These are phyloP conservation scores for Beris chalybata DNA, from an alignment of 2,888 invertebrate genomes.

Conservation along the genomic window DNA sequence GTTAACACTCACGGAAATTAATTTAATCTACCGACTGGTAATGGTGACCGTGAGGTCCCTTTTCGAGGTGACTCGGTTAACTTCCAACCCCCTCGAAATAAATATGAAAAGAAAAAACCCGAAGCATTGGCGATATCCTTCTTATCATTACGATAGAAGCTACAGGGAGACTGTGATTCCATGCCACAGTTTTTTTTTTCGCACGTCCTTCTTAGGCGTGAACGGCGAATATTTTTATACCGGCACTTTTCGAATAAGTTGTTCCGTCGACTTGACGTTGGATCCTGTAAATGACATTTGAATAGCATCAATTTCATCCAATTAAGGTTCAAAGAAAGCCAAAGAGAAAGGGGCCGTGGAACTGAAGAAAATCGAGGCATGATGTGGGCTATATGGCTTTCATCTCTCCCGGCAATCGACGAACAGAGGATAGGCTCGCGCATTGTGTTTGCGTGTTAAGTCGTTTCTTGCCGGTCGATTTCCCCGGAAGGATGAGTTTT, in stretches of 20 bases:
- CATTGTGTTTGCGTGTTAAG: too few relatives aligned
- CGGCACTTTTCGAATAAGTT: constrained; percentile 29
- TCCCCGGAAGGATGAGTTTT: not conserved
- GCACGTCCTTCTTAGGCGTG: not conserved
- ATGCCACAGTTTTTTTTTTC: too few relatives aligned
- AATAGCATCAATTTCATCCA: constrained; percentile 41
- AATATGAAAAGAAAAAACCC: too few relatives aligned
- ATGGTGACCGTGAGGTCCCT: too few relatives aligned
- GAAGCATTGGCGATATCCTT: too few relatives aligned
- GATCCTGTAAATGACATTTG: constrained; percentile 39
- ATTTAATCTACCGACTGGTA: too few relatives aligned
- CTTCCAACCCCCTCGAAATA: too few relatives aligned
- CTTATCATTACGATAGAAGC: too few relatives aligned
- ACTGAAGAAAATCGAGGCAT: not conserved
- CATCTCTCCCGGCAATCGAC: constrained; percentile 1
- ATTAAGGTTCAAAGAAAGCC: constrained; percentile 36
- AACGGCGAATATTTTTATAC: constrained; percentile 16
- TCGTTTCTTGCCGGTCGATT: not conserved
- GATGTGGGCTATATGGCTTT: constrained; percentile 13
- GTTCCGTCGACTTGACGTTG: constrained; percentile 24
- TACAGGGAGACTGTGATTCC: too few relatives aligned
- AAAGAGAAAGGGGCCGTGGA: constrained; percentile 14
- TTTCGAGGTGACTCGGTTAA: too few relatives aligned
- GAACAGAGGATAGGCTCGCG: too few relatives aligned
- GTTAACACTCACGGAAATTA: too few relatives aligned